phyloP scores from a whole-genome alignment of 2,888 invertebrate species.

The Colostygia pectinataria region DNA sequence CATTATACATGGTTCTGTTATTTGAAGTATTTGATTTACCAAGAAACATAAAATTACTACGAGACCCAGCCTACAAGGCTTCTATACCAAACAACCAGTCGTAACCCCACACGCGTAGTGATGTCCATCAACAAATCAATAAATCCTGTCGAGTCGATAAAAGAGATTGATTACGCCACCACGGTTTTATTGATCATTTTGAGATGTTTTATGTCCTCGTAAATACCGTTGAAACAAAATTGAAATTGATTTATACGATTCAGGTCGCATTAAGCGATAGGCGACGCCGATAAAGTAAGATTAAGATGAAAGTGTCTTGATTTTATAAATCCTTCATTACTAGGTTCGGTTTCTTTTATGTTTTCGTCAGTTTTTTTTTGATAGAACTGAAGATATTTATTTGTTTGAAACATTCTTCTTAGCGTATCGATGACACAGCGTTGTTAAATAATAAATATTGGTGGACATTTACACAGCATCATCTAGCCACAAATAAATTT shows the following conservation, averaged over 20 bases:
- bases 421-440: no score
- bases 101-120: conserved; percentile 66
- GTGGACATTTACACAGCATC: no score
- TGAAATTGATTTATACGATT: conserved; percentile 39
- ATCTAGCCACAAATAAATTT: no score
- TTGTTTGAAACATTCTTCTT: no score
- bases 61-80: conserved; percentile 53
- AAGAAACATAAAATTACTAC: conserved; percentile 33
- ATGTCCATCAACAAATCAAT: conserved; percentile 46
- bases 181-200: conserved; percentile 39
- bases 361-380: no score
- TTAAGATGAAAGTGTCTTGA: conserved; percentile 32
- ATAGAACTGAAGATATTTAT: no score
- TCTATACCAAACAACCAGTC: conserved; percentile 64
- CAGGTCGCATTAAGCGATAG: conserved; percentile 42
- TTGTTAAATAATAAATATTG: no score
- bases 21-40: conserved; percentile 15
- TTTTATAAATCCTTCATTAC: background rate
- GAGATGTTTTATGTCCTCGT: conserved; percentile 40
- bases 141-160: conserved; percentile 26
- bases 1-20: conserved; percentile 13
- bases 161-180: conserved; percentile 38
- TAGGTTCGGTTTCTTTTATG: background rate
- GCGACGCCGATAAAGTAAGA: conserved; percentile 41
- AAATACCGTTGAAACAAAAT: conserved; percentile 41